A percentile compares a stretch with the other conserved stretches of the same genome.
Conservation (phyloP, 1,140 invertebrate species). For the Saccostrea glomerata region DNA sequence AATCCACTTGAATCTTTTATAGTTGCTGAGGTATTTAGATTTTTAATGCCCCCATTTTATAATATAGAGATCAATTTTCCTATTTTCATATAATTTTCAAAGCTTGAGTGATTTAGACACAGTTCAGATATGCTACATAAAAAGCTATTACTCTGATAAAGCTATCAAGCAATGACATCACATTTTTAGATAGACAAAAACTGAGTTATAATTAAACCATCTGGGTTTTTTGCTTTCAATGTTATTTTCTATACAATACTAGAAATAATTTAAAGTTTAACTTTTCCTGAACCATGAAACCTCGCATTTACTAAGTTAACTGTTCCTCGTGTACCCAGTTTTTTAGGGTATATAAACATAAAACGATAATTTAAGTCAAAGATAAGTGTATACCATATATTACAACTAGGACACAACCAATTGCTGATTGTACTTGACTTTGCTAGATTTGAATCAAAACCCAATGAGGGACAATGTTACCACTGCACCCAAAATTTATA, state of each 20-base stretch:
- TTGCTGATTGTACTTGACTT: neutral
- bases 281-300: too few relatives aligned
- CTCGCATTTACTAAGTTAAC: too few relatives aligned
- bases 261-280: too few relatives aligned
- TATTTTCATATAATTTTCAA: constrained; percentile 27
- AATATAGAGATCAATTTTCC: constrained; percentile 25
- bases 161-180: constrained; percentile 16
- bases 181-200: constrained; percentile 1
- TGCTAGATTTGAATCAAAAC: neutral
- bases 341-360: too few relatives aligned
- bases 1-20: constrained; percentile 28
- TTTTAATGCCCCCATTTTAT: constrained; percentile 18
- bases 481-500: neutral
- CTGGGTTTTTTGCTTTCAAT: neutral
- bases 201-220: neutral
- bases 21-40: constrained; percentile 9
- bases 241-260: too few relatives aligned
- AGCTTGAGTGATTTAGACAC: constrained; percentile 19
- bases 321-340: too few relatives aligned
- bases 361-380: too few relatives aligned
- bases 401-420: neutral
- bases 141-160: neutral
- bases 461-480: neutral
- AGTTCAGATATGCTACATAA: neutral
- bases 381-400: too few relatives aligned